Evolutionary conservation across 1,140 invertebrate species (phyloP), one percentile per base, ranked within the genome.

Genomic region (Melipona quadrifasciata): DNA sequence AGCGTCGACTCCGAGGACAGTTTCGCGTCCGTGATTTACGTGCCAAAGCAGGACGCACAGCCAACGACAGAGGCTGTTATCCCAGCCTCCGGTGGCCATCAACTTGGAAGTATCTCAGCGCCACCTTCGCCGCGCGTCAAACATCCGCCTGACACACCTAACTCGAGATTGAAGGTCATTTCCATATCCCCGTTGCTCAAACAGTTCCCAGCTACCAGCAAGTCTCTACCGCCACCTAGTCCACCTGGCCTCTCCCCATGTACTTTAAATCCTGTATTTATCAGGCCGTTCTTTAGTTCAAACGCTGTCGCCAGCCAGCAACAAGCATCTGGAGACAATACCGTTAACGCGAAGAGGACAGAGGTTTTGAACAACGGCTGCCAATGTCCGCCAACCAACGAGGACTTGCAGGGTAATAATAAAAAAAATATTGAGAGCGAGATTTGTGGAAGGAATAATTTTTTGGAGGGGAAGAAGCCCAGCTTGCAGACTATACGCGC

Each of bases 1-100:
- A 98, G 98, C 94, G 97, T 99, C 5, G 98, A 99, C 93, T 98
- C 97, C 3, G 98, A 99, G 94, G 98, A 99, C 89, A 98, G 97
- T 94, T 98, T 98, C 92, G 97, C 97, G 57, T 98, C 98, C 72
- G 98, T 98, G 16, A 98, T 98, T 90, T 98, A 97, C 91, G 97
- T 98, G 87, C 98, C 98, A 67, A 97, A 97, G 91, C 95, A 95
- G 84, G 95, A 96, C 81, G 71, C 65, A 12, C 24, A 80, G 17
- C 24, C 78, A 1, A 14, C 76, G 11, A 73, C 76, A 8, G 87
- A 89, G 21, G 34, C 24, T 19, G n/a, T 83, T 34, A 21, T 80
- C 19, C 73, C 86, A 16, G 21, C 61, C 57, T 34, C 85, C 12
- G 81, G 84, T n/a, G 65, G 89, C 80, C 11, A 91, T 83, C 93